Conservation (phyloP, 2,113 vertebrate genomes). For the Macroglossus sobrinus region DNA sequence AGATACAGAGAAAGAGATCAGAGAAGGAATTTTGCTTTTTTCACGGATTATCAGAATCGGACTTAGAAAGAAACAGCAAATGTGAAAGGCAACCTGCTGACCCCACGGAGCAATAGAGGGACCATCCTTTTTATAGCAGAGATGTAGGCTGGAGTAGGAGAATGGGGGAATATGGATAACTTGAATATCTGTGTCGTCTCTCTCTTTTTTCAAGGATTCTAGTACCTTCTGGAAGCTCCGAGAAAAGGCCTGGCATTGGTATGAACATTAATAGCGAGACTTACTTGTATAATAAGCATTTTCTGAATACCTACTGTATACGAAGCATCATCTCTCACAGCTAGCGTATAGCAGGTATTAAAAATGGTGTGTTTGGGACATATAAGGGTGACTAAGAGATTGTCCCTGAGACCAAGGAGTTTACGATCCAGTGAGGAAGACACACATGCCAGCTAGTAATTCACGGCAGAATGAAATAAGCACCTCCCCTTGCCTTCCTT, state of each 20-base stretch:
- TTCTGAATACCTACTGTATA: not conserved
- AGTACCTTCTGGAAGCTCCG: not conserved
- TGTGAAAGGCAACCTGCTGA: not conserved
- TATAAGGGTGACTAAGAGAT: not conserved
- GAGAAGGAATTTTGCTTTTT: not conserved
- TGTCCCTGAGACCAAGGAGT: not conserved
- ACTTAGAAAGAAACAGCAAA: not conserved
- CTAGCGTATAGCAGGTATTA: not conserved
- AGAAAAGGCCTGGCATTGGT: not conserved
- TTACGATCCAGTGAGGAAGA: not conserved
- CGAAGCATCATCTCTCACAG: not conserved
- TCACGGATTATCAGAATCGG: not conserved
- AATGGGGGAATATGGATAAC: accelerated
- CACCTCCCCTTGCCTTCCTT: not conserved
- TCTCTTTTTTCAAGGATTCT: not conserved
- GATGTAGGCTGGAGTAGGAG: too few species aligned
- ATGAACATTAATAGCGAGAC: not conserved
- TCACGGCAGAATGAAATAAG: not conserved
- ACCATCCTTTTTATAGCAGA: not conserved
- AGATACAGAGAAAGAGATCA: not conserved
- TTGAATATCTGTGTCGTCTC: not conserved
- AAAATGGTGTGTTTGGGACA: not conserved
- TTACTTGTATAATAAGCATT: not conserved
- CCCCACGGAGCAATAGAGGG: too few species aligned
- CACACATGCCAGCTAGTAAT: not conserved